Evolutionary conservation across 1,140 invertebrate genomes (phyloP).

Genomic region (Coelopa frigida): DNA sequence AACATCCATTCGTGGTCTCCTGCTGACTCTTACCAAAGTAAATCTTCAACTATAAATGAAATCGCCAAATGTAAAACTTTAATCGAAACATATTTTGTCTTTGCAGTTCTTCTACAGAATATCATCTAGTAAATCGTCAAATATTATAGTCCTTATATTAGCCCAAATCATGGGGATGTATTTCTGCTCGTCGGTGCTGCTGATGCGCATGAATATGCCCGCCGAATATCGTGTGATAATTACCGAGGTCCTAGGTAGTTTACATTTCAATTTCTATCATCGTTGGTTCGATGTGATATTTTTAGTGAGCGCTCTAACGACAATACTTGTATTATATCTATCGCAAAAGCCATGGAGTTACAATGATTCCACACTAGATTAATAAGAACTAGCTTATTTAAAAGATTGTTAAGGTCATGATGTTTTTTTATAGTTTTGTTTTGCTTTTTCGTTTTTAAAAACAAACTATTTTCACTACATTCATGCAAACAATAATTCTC

Average conservation of each 20-base stretch:
- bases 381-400: conserved; percentile 1
- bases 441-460: neutral
- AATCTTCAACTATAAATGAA: neutral
- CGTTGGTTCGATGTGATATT: conserved; percentile 99
- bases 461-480: too few species aligned
- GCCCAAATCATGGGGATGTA: conserved; percentile 99
- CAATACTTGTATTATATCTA: conserved; percentile 87
- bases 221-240: conserved; percentile 95
- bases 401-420: conserved; percentile 1
- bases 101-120: conserved; percentile 99
- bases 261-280: conserved; percentile 99
- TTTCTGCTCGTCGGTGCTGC: conserved; percentile 94
- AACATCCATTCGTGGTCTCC: conserved; percentile 92
- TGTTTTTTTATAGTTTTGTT: conserved; percentile 1
- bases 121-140: conserved; percentile 98
- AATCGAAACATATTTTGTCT: neutral
- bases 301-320: conserved; percentile 90
- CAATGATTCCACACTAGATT: conserved; percentile 25
- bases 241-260: conserved; percentile 93
- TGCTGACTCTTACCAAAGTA: conserved; percentile 97
- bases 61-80: neutral
- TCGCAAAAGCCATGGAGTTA: conserved; percentile 36
- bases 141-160: conserved; percentile 93
- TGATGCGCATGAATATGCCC: conserved; percentile 99
- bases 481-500: too few species aligned